Evolutionary conservation across 2,113 vertebrate genomes (phyloP).

Genomic region (Albula goreensis): DNA sequence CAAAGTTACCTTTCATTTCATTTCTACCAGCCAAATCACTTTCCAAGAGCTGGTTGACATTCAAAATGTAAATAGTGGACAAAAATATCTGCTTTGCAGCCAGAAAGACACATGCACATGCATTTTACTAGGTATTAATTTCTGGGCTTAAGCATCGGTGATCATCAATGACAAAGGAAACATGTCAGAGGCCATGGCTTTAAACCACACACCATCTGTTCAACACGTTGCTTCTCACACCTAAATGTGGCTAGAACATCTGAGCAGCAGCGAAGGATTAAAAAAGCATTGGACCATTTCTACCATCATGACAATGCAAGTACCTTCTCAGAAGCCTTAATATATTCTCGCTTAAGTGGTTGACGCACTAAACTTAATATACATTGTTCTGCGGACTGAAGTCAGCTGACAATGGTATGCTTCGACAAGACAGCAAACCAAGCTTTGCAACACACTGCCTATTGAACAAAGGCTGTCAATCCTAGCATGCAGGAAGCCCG

Average conservation of each 20-base stretch:
- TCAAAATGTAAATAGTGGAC: slow-evolving; percentile 2
- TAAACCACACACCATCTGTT: neutral
- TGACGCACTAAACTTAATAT: neutral
- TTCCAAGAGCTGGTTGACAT: neutral
- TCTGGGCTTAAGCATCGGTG: neutral
- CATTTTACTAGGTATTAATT: neutral
- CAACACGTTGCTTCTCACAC: neutral
- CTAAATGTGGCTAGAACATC: neutral
- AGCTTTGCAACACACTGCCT: neutral
- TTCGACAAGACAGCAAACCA: neutral
- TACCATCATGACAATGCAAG: neutral
- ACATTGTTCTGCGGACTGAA: neutral
- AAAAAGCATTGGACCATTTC: neutral
- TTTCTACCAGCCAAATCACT: neutral
- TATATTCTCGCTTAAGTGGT: slow-evolving; percentile 7
- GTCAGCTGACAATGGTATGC: neutral
- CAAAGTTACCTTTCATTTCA: neutral
- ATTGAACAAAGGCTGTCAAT: neutral
- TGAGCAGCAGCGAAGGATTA: neutral
- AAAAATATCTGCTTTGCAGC: neutral
- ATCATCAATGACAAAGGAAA: neutral
- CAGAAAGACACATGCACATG: neutral
- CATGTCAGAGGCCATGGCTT: neutral
- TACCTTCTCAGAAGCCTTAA: neutral
- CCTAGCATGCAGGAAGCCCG: neutral